Evolutionary conservation across 92 coral and sea anemone genomes (phyloP), one percentile per base, ranked within the genome.

Genomic region (Plumapathes pennacea): DNA sequence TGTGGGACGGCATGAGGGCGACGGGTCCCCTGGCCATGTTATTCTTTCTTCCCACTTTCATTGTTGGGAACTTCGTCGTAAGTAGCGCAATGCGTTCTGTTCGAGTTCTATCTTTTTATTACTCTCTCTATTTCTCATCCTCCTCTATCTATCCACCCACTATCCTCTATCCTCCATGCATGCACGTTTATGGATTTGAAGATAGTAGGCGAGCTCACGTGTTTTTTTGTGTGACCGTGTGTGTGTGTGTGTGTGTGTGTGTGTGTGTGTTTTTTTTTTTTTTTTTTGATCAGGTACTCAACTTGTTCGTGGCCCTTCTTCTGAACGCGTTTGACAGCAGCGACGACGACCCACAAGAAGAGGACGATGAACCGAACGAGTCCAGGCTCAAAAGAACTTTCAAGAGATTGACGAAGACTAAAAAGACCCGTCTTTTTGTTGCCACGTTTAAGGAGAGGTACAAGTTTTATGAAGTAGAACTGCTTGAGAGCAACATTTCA

Each of bases 1-100:
- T 86, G 24, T 86, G 95, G 95, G 89, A 77, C 50, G 81, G 95
- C 32, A 82, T 86, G 95, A 60, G 89, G 46, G 95, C 83, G 31
- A 86, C 89, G 1, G 62, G 59, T 34, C 69, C 75, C 0, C 34
- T 39, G 64, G 85, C 95, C 7, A 37, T 62, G 34, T 53, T 86
- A 17, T 82, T 86, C 64, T 83, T 86, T 39, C 59, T 86, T 8
- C 72, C 89, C 10, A 80, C 81, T 24, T 71, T 86, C 17, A 69
- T 86, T 52, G 80, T 86, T 34, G 95, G 95, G 4, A 86, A 86
- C 33, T 86, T 86, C 24, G 77, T 86, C 37, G 95, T 86, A 63
- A 86, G 95, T 74, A 21, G 42, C 1, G 7, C 1, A n/a, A n/a
- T n/a, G n/a, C n/a, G n/a, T n/a, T n/a, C n/a, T n/a, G n/a, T n/a